phyloP scores from a whole-genome alignment of 2,113 vertebrate species.

The Mus pahari region DNA sequence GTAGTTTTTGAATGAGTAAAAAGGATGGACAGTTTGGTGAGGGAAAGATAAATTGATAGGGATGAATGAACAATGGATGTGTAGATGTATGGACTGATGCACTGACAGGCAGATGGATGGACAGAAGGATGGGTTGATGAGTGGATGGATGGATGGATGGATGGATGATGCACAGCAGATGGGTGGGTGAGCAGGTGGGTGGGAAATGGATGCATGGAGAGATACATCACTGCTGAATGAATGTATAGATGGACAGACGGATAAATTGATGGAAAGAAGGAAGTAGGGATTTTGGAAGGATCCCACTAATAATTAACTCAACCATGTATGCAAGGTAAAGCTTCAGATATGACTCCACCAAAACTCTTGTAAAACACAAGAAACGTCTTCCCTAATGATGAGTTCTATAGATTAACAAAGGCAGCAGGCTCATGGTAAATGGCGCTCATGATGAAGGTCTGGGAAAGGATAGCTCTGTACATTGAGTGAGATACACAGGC shows the following conservation, averaged over 20 bases:
- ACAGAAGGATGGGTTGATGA: neutral
- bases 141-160: neutral
- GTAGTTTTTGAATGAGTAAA: neutral
- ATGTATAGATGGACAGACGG: neutral
- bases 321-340: neutral
- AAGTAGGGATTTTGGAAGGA: neutral
- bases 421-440: neutral
- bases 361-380: neutral
- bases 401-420: neutral
- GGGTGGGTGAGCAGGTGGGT: neutral
- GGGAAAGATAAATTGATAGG: neutral
- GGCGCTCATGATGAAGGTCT: neutral
- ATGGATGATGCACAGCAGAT: neutral
- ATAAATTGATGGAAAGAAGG: neutral
- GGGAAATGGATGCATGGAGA: neutral
- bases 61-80: too few species aligned
- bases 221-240: neutral
- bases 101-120: neutral
- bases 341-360: too few species aligned
- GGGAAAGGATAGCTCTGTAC: neutral
- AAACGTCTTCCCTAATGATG: neutral
- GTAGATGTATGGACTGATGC: neutral
- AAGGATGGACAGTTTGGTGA: neutral
- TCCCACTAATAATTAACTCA: too few species aligned
- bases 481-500: neutral